Evolutionary conservation across 2,797 vertebrate species (phyloP), one percentile per base, ranked within the genome.

Genomic region (Channa striata): DNA sequence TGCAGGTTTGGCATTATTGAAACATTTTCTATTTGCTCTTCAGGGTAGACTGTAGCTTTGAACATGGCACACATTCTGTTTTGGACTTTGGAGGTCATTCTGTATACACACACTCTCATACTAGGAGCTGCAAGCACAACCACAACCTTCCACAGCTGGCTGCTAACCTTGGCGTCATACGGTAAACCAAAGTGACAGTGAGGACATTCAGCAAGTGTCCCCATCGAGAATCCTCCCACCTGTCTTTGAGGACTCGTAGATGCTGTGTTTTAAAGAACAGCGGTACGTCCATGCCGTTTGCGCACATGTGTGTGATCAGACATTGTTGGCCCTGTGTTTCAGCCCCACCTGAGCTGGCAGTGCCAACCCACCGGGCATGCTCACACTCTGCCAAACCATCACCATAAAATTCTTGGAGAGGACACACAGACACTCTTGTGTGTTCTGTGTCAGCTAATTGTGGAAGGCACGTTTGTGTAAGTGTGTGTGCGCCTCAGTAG

Each of bases 401-500:
- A 77, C 88, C 89, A 89, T 92, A 91, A 91, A 89, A 85, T 77
- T 89, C 81, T 88, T 86, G 88, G 89, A 91, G 77, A 63, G 78
- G 72, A 87, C 64, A 90, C 85, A 92, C 85, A 93, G 89, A 88
- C 86, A 47, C 82, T 87, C 87, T 85, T 90, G 85, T 93, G 85
- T 90, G 86, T 87, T 82, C 77, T 72, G 78, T 72, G 77, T 84
- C 72, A 69, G 68, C 78, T 68, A 73, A 85, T 84, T 71, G 63
- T 84, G 70, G 78, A 84, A 66, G 75, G 61, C 5, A 69, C 70
- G 79, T 80, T 46, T 70, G 68, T 52, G 46, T 49, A 44, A 64
- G 69, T 77, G 83, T 72, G 76, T 78, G 81, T 81, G 75, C 53
- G 76, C 74, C 74, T 89, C 78, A 85, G 86, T 62, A 59, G 82